A percentile compares a stretch with the other conserved stretches of the same genome.
Evolutionary conservation across 1,140 invertebrate species (phyloP).

Genomic region (Chymomyza costata): DNA sequence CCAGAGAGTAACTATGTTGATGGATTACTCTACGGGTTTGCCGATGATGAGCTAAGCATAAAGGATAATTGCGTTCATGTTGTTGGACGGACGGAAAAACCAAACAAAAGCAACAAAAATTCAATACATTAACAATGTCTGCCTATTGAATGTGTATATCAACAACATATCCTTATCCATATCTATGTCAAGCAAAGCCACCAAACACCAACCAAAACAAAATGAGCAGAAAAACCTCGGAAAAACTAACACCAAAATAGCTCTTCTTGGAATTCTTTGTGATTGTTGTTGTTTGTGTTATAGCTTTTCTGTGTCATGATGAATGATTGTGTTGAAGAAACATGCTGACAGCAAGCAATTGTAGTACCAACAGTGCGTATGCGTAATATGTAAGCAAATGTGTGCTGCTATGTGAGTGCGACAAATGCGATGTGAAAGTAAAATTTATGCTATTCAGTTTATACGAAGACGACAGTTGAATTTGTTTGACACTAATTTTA

Average conservation of each 20-base stretch:
- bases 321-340: conserved; percentile 60
- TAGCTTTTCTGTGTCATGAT: conserved; percentile 37
- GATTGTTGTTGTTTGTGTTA: conserved; percentile 19
- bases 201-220: no score
- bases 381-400: conserved; percentile 41
- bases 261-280: conserved; percentile 36
- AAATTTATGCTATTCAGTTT: no score
- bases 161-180: conserved; percentile 59
- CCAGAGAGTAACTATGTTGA: conserved; percentile 28
- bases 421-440: no score
- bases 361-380: conserved; percentile 45
- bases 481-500: no score
- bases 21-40: conserved; percentile 52
- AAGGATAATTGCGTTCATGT: conserved; percentile 41
- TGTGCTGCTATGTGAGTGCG: not conserved
- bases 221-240: conserved; percentile 50
- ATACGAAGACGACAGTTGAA: no score
- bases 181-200: conserved; percentile 48
- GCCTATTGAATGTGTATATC: conserved; percentile 44
- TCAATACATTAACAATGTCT: conserved; percentile 53
- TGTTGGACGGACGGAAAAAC: not conserved
- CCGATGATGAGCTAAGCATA: conserved; percentile 1
- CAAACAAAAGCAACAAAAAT: conserved; percentile 12
- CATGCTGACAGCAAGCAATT: conserved; percentile 50
- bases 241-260: conserved; percentile 28